phyloP scores from a whole-genome alignment of 2,888 invertebrate genomes.

The Drosophila bunnanda region DNA sequence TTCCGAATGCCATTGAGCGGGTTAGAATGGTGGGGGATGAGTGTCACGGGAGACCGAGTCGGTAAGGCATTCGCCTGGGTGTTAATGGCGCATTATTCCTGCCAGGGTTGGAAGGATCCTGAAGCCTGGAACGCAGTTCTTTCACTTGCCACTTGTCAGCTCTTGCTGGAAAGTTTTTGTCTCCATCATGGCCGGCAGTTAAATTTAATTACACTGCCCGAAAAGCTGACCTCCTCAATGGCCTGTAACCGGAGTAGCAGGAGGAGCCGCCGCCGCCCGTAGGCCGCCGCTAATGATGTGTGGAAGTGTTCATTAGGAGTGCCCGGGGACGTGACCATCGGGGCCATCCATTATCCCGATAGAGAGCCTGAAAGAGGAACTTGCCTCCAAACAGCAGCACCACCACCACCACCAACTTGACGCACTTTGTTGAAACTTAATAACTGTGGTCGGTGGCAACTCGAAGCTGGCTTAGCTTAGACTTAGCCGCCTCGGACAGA shows the following conservation, averaged over 20 bases:
- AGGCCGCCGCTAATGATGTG: constrained; percentile 65
- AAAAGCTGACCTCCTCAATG: constrained; percentile 54
- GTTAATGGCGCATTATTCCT: constrained; percentile 40
- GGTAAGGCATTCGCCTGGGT: constrained; percentile 21
- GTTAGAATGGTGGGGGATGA: background rate
- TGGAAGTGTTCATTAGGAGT: constrained; percentile 64
- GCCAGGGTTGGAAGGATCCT: constrained; percentile 20
- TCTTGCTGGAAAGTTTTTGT: constrained; percentile 32
- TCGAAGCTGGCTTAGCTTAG: constrained; percentile 10
- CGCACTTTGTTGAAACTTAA: constrained; percentile 73
- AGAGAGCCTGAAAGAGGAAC: constrained; percentile 21
- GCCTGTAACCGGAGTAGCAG: constrained; percentile 62
- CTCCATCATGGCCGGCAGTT: constrained; percentile 55
- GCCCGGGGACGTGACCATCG: constrained; percentile 62
- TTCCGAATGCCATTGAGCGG: constrained; percentile 25
- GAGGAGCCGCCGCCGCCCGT: constrained; percentile 20
- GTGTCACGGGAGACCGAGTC: constrained; percentile 6
- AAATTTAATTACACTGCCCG: constrained; percentile 73
- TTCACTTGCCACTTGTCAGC: constrained; percentile 24
- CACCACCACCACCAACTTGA: background rate
- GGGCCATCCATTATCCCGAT: constrained; percentile 46
- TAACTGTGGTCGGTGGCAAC: constrained; percentile 47
- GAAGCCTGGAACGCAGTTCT: constrained; percentile 11
- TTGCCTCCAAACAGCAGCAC: constrained; percentile 24
- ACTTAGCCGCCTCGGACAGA: constrained; percentile 29